These are phyloP conservation scores for Otus sunia DNA, from an alignment of 2,113 vertebrate species.

Conservation along the genomic window DNA sequence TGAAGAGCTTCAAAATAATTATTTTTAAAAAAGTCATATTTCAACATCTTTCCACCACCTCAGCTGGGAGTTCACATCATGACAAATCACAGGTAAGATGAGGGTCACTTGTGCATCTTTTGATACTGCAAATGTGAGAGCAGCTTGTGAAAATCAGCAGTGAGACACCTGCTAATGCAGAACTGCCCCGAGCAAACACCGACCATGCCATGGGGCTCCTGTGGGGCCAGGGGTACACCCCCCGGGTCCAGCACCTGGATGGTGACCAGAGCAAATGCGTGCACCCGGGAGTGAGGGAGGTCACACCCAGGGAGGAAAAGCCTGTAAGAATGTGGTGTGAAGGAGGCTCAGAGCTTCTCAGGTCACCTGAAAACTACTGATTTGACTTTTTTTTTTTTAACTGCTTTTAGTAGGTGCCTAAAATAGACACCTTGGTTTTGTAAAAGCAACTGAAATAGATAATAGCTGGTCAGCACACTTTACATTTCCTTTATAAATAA, in stretches of 20 bases:
- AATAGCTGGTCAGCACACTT: conserved; percentile 4
- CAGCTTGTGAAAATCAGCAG: background rate
- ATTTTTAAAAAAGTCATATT: background rate
- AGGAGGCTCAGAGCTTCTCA: background rate
- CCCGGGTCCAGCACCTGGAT: fast-evolving
- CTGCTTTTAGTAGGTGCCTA: background rate
- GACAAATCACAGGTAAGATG: background rate
- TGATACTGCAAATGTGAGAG: background rate
- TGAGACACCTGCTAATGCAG: background rate
- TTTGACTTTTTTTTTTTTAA: background rate
- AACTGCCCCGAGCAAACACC: background rate
- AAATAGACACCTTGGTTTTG: background rate
- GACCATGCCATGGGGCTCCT: fast-evolving
- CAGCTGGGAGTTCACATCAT: background rate
- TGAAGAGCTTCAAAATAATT: background rate
- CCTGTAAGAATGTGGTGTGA: background rate
- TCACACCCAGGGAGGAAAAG: fast-evolving
- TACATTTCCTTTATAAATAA: conserved; percentile 14
- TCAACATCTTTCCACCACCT: background rate
- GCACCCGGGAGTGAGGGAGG: fast-evolving
- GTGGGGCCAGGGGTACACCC: fast-evolving
- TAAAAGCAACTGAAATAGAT: background rate
- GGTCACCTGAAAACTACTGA: background rate
- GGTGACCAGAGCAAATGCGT: fast-evolving
- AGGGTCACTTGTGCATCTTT: background rate